A percentile compares a stretch with the other conserved stretches of the same genome.
phyloP scores from a whole-genome alignment of 2,113 vertebrate species.

The Microtus ochrogaster region DNA sequence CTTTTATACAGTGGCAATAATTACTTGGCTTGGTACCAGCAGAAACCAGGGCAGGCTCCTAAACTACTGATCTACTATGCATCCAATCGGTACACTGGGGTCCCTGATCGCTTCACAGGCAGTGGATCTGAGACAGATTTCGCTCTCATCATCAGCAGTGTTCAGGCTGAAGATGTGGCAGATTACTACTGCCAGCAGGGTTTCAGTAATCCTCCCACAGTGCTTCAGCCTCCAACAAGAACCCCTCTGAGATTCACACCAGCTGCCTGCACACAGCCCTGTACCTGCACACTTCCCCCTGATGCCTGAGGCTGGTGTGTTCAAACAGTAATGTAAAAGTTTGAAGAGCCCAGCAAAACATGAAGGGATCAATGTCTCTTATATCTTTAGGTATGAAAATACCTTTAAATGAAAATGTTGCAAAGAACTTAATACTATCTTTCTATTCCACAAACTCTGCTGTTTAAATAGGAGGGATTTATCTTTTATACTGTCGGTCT shows the following conservation, averaged over 20 bases:
- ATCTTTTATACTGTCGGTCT: too few species aligned
- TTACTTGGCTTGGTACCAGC: not conserved
- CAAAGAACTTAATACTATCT: too few species aligned
- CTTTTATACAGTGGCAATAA: not conserved
- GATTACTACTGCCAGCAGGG: not conserved
- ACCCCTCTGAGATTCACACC: not conserved
- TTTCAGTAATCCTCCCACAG: accelerated
- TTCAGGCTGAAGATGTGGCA: not conserved
- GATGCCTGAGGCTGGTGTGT: too few species aligned
- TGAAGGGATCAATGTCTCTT: too few species aligned
- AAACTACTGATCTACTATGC: not conserved
- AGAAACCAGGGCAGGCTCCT: not conserved
- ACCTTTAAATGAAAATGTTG: too few species aligned
- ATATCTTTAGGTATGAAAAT: too few species aligned
- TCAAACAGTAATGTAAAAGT: not conserved
- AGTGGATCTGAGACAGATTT: not conserved
- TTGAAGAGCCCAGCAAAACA: not conserved
- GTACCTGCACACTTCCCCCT: too few species aligned
- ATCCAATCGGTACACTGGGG: not conserved
- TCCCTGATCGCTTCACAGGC: not conserved
- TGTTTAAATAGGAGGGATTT: too few species aligned
- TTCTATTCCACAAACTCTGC: too few species aligned
- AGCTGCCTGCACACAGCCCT: too few species aligned
- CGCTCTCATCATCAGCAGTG: not conserved
- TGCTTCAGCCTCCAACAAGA: constrained; percentile 1